Base-by-base conservation (phyloP, 2,113 vertebrate genomes). In the Noturus placidus region DNA sequence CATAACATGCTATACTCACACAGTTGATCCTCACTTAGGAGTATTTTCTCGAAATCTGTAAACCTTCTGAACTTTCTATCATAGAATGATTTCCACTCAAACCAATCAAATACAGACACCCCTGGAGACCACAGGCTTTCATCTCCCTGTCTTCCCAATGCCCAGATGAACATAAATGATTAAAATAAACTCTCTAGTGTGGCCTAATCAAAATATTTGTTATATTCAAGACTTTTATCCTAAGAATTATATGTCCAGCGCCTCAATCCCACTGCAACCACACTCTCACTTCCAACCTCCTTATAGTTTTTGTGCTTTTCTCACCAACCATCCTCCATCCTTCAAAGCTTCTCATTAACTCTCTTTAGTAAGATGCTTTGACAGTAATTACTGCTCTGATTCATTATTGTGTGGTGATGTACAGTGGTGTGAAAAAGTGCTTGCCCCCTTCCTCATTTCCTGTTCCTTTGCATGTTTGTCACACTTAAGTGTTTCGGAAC, bases 191-290 rank as follows among this genome's bases (percentile, higher is more conserved):
- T 82, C 82, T 77, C 86, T 13, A 46, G 33, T 83, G 69, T 83
- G 87, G 82, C 78, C 85, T 88, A 88, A 85, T 88, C 89, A 83
- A 83, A 87, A 85, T 90, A 87, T 87, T 85, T 89, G 67, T 86
- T 89, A 72, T 85, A 90, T 89, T 90, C 77, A 87, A 87, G 78
- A 70, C 86, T 87, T 90, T 89, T 86, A 74, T 87, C 80, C 78
- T 74, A 86, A 83, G 84, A 69, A 87, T 91, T 83, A 78, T 82
- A 35, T 79, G 77, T 86, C 87, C 82, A n/a, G 33, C 63, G 69
- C 63, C 19, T 85, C 35, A 69, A 17, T 72, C 5, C 30, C 38
- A 42, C 76, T 50, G 65, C 77, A 88, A 84, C 85, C 76, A 14
- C 17, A 83, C 76, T 84, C 22, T 17, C 56, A 33, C 84, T 46